phyloP scores from a whole-genome alignment of 2,797 vertebrate genomes.

The Hypotaenidia philippensis region DNA sequence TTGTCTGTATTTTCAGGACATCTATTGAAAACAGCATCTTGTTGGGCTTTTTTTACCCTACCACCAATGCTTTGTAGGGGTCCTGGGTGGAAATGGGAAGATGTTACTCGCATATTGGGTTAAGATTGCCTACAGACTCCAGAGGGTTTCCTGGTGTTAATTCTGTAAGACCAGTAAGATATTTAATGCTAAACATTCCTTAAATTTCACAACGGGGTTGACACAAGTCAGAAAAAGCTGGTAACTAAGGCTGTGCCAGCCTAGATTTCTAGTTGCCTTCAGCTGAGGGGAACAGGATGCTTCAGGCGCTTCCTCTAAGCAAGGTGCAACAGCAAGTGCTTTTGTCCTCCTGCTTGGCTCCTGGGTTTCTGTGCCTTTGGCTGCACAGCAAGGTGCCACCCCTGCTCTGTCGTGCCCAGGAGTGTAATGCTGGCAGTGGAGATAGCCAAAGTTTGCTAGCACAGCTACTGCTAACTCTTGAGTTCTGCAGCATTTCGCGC shows the following conservation, averaged over 20 bases:
- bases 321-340: background rate
- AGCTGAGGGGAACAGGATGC: background rate
- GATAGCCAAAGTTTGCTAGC: background rate
- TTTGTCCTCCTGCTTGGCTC: background rate
- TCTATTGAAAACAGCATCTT: background rate
- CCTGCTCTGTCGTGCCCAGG: background rate
- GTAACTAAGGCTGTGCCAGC: background rate
- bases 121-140: background rate
- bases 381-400: background rate
- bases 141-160: background rate
- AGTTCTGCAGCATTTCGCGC: background rate
- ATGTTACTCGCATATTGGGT: background rate
- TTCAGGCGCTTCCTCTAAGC: background rate
- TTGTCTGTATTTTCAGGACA: background rate
- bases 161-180: background rate
- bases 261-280: background rate
- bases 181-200: background rate
- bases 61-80: background rate
- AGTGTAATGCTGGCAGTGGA: background rate
- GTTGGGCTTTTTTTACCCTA: background rate
- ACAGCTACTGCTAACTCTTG: background rate
- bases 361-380: background rate
- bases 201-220: background rate
- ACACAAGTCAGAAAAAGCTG: background rate
- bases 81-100: background rate